Evolutionary conservation across 2,113 vertebrate species (phyloP).

Genomic region (Scomber japonicus): DNA sequence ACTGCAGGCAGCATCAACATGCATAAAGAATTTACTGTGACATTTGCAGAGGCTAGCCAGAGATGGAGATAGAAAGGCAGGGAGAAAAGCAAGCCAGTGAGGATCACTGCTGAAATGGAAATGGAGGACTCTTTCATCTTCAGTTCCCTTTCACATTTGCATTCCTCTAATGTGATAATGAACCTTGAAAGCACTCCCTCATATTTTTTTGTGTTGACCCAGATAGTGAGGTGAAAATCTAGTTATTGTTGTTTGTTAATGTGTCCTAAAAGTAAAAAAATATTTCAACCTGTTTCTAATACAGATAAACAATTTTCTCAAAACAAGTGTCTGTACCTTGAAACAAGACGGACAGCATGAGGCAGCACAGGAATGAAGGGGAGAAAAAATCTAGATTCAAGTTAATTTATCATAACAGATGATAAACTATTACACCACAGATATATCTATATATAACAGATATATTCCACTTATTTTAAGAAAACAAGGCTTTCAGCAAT

Average conservation of each 20-base stretch:
- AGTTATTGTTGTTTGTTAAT: neutral
- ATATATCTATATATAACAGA: neutral
- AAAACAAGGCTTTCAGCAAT: neutral
- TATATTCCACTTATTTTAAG: neutral
- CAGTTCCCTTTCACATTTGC: slow-evolving; percentile 22
- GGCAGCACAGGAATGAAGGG: neutral
- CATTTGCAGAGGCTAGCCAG: slow-evolving; percentile 64
- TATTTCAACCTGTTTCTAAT: neutral
- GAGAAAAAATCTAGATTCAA: neutral
- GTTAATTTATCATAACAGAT: neutral
- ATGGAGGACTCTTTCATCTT: slow-evolving; percentile 44
- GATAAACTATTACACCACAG: neutral
- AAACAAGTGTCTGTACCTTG: neutral
- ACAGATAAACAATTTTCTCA: neutral
- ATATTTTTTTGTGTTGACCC: slow-evolving; percentile 25
- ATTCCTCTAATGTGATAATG: slow-evolving; percentile 45
- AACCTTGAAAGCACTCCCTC: slow-evolving; percentile 13
- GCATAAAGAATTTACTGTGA: slow-evolving; percentile 78
- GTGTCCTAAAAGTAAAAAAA: neutral
- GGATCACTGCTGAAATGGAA: slow-evolving; percentile 36
- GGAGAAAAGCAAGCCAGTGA: slow-evolving; percentile 40
- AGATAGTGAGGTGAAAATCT: slow-evolving; percentile 28
- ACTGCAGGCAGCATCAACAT: slow-evolving; percentile 66
- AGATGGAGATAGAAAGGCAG: slow-evolving; percentile 39
- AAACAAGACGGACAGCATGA: neutral